Conservation (phyloP, 2,797 vertebrate species). For the Cyclopterus lumpus region DNA sequence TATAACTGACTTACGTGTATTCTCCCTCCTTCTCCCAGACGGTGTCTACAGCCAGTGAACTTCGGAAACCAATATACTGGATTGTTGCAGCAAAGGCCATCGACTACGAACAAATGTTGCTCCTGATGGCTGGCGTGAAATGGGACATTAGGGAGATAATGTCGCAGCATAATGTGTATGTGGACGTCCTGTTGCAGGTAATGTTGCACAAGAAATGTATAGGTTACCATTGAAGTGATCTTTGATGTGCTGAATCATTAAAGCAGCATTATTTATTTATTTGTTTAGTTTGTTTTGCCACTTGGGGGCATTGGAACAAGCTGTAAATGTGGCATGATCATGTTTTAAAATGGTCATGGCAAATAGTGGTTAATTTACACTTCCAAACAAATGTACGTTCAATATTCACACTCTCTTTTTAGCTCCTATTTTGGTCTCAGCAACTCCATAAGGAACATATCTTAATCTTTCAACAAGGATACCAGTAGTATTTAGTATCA, state of each 20-base stretch:
- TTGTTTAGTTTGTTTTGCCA: background rate
- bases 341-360: background rate
- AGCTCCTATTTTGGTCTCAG: background rate
- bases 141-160: slow-evolving; percentile 99
- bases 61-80: slow-evolving; percentile 99
- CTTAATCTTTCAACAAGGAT: background rate
- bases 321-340: background rate
- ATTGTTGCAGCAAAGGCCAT: slow-evolving; percentile 98
- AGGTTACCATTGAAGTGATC: background rate
- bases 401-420: background rate
- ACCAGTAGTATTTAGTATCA: too few relatives aligned
- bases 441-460: background rate
- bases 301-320: background rate
- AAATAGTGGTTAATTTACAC: background rate
- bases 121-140: slow-evolving; percentile 96
- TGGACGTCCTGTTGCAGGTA: slow-evolving; percentile 96
- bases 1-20: background rate
- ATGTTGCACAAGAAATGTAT: slow-evolving; percentile 33
- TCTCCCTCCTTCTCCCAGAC: slow-evolving; percentile 83
- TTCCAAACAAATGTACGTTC: background rate
- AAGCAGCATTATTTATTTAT: background rate
- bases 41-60: slow-evolving; percentile 96
- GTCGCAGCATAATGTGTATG: slow-evolving; percentile 98
- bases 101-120: slow-evolving; percentile 97
- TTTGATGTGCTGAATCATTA: background rate